Base-by-base conservation (phyloP, 37 sponge, comb jelly and placozoan species). In the Geodia barretti region DNA sequence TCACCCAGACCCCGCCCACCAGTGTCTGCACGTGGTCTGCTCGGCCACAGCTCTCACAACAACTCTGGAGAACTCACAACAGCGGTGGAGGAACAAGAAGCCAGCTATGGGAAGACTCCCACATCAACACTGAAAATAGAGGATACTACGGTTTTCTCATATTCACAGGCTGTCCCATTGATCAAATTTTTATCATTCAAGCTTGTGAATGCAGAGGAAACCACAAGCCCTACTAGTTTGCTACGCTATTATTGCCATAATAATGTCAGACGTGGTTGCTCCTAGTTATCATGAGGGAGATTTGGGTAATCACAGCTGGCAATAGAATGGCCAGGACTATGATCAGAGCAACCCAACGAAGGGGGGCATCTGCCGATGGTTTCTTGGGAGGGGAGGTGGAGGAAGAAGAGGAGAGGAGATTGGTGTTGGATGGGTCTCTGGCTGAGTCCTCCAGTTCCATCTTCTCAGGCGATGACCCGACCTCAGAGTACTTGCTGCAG, bases 311-410 rank as follows among this genome's bases (percentile, higher is more conserved):
- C 29, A 79, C 21, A 28, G 78, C 59, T 29, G 64, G 39, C 5
- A 73, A 1, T 23, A 43, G 28, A 19, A 79, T 72, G 29, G 32
- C 38, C 35, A 79, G 21, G 26, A 73, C 40, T 3, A 73, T 28
- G 21, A 28, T 37, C 23, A 86, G 11, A 11, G 38, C 74, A 7
- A 7, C 61, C 86, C 86, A 86, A 34, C 86, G 86, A 30, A 73
- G 1, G 24, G 74, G 86, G 37, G 79, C 72, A 79, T 86, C 86
- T 60, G 64, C 38, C 9, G 84, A 75, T 34, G 80, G 80, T 4
- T n/a, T 4, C 32, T 80, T 80, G 59, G 35, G 80, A 11, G n/a
- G n/a, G n/a, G n/a, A n/a, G n/a, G n/a, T n/a, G n/a, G n/a, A n/a
- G n/a, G n/a, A n/a, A n/a, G n/a, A n/a, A n/a, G n/a, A 17, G 54